A percentile compares a stretch with the other conserved stretches of the same genome.
phyloP scores from a whole-genome alignment of 2,113 vertebrate species.

The Pelodiscus sinensis region DNA sequence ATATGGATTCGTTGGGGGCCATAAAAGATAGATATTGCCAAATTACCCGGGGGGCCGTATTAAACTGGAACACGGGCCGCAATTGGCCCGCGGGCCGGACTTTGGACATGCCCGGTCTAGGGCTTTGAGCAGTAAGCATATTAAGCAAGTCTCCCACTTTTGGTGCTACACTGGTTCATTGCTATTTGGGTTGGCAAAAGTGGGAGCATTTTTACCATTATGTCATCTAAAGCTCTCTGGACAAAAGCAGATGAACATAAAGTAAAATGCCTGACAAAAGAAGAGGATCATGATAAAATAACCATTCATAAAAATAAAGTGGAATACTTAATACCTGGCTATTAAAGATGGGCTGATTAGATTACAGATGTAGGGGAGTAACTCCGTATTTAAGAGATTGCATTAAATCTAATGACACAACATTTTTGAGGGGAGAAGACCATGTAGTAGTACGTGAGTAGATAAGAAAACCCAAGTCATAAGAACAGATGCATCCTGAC shows the following conservation, averaged over 20 bases:
- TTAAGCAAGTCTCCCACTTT: not conserved
- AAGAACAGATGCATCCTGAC: fast-evolving
- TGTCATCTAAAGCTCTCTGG: not conserved
- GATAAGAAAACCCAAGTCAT: not conserved
- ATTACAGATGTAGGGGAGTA: not conserved
- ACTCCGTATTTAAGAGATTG: not conserved
- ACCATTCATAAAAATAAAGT: not conserved
- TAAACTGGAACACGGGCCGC: too few relatives aligned
- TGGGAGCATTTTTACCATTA: not conserved
- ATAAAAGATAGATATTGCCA: too few relatives aligned
- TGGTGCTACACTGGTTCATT: not conserved
- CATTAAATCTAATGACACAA: not conserved
- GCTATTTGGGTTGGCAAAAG: not conserved
- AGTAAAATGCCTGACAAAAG: not conserved
- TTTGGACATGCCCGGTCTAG: too few relatives aligned
- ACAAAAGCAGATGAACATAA: not conserved
- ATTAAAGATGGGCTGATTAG: not conserved
- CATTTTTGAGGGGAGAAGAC: not conserved
- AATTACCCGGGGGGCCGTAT: too few relatives aligned
- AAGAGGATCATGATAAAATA: not conserved
- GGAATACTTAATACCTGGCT: not conserved
- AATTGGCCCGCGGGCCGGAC: too few relatives aligned
- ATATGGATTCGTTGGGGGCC: too few relatives aligned
- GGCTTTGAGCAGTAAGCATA: not conserved
- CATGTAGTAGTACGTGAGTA: not conserved